A percentile compares a stretch with the other conserved stretches of the same genome.
Conservation (phyloP, 2,113 vertebrate species). For the Vulpes ferrilata region DNA sequence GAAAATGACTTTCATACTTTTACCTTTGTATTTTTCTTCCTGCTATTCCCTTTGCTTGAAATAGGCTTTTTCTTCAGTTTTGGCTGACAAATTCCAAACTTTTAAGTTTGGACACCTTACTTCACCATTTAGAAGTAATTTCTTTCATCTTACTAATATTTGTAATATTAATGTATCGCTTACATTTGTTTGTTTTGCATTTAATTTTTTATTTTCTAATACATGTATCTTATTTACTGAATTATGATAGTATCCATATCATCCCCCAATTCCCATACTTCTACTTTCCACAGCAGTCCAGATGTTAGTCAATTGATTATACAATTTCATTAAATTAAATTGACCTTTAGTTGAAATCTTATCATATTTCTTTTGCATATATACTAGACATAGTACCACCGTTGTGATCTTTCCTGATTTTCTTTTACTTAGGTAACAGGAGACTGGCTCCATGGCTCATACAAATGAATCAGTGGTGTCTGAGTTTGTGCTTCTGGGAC, state of each 20-base stretch:
- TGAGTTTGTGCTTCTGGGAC: constrained; percentile 79
- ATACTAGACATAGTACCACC: not conserved
- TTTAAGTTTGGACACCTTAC: not conserved
- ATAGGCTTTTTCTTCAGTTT: not conserved
- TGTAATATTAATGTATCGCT: not conserved
- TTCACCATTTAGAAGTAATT: not conserved
- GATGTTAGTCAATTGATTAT: not conserved
- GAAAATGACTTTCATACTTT: not conserved
- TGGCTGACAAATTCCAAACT: not conserved
- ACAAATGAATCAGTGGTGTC: constrained; percentile 65
- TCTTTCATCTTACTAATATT: not conserved
- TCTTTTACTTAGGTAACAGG: constrained; percentile 42
- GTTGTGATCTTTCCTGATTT: constrained; percentile 9
- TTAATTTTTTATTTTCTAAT: not conserved
- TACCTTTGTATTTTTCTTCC: not conserved
- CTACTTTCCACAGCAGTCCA: not conserved
- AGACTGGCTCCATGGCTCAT: constrained; percentile 63
- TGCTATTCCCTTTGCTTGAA: not conserved
- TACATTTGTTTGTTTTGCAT: not conserved
- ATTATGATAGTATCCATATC: not conserved
- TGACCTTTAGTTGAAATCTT: not conserved
- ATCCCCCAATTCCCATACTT: not conserved
- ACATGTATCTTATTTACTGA: not conserved
- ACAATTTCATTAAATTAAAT: not conserved
- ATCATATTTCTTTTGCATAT: not conserved